A percentile compares a stretch with the other conserved stretches of the same genome.
Conservation (phyloP, 2,797 vertebrate species). For the Helicolenus hilgendorfi region DNA sequence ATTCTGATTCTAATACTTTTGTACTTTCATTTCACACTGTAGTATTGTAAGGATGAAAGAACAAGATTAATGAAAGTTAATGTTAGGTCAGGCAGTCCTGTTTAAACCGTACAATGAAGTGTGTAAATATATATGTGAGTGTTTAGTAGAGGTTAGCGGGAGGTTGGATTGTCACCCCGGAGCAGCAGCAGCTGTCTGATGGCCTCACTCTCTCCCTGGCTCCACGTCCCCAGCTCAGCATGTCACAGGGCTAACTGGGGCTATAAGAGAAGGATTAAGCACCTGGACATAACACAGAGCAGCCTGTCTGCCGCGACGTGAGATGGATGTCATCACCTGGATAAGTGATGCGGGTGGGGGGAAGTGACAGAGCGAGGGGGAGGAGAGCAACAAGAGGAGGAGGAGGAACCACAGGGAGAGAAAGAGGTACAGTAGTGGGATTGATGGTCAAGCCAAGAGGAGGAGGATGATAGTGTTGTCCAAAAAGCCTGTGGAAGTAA, state of each 20-base stretch:
- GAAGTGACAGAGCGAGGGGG: not conserved
- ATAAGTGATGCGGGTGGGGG: constrained; percentile 18
- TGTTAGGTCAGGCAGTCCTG: not conserved
- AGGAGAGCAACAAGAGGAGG: not conserved
- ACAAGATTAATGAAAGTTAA: not conserved
- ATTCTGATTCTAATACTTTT: too few species aligned
- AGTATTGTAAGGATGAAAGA: not conserved
- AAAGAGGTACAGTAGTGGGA: not conserved
- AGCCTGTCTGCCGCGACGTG: not conserved
- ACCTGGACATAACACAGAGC: constrained; percentile 57
- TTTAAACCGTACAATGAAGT: not conserved
- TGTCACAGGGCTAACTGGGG: constrained; percentile 52
- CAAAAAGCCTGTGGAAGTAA: constrained; percentile 22
- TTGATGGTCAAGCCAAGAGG: not conserved
- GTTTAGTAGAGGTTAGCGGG: not conserved
- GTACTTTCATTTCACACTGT: not conserved
- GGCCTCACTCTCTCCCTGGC: constrained; percentile 33
- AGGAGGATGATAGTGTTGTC: not conserved
- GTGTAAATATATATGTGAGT: not conserved
- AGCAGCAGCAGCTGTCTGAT: constrained; percentile 71
- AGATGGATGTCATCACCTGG: constrained; percentile 69
- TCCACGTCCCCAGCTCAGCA: constrained; percentile 40
- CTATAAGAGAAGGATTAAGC: constrained; percentile 69
- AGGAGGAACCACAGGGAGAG: not conserved
- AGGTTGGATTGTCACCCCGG: constrained; percentile 7